Percentiles rank a stretch among this genome's conserved stretches.
phyloP scores from a whole-genome alignment of 2,113 vertebrate species.

The Geococcyx californianus region DNA sequence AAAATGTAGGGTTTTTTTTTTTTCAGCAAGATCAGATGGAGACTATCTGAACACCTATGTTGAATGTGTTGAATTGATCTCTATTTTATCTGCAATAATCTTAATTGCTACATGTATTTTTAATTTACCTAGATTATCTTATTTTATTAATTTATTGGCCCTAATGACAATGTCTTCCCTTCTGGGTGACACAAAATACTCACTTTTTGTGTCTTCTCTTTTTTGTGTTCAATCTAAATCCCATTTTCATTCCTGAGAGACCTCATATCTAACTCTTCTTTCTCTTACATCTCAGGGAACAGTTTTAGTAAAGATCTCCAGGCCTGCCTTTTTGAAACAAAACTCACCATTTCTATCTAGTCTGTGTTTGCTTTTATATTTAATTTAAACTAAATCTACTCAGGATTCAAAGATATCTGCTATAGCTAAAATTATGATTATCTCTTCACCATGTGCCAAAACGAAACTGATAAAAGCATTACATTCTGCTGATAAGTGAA shows the following conservation, averaged over 20 bases:
- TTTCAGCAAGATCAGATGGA: not conserved
- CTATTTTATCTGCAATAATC: not conserved
- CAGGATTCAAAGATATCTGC: not conserved
- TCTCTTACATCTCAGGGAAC: not conserved
- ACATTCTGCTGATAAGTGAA: not conserved
- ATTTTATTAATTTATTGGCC: not conserved
- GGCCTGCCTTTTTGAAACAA: not conserved
- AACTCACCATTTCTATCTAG: not conserved
- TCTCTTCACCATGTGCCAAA: not conserved
- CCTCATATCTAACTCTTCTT: not conserved
- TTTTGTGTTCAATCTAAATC: not conserved
- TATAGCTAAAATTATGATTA: not conserved
- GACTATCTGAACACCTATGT: not conserved
- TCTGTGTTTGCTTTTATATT: not conserved
- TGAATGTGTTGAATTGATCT: not conserved
- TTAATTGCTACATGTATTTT: not conserved
- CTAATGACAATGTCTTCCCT: not conserved
- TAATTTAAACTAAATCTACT: not conserved
- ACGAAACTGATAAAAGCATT: not conserved
- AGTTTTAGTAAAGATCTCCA: not conserved
- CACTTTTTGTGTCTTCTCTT: not conserved
- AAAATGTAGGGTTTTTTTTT: not conserved
- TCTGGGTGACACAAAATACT: not conserved
- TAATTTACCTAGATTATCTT: not conserved
- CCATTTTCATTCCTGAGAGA: not conserved